Base-by-base conservation (phyloP, 2,113 vertebrate species). In the Lepus americanus region DNA sequence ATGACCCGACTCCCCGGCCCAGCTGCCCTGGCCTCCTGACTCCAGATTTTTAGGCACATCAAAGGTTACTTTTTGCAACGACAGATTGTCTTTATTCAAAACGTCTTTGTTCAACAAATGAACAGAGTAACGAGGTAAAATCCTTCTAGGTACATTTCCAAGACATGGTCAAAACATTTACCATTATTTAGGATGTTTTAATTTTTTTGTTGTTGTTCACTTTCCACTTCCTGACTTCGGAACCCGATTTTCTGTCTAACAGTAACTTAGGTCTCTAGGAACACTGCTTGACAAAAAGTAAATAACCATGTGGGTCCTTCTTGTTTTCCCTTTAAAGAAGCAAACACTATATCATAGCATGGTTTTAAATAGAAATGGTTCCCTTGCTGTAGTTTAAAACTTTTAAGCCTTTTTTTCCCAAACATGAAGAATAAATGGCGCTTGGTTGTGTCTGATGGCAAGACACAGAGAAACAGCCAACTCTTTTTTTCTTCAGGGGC, bases 51-150 rank as follows among this genome's bases (percentile, higher is more conserved):
- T 96, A 97, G 17, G 97, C 97, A 98, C 97, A 97, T 78, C 96
- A 98, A 98, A 98, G 95, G 92, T 96, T 96, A 96, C 97, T 96
- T 97, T 97, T 98, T 94, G 97, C 74, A 91, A 97, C 92, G 99
- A 99, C 99, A 99, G 99, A 99, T 99, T 99, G 99, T 99, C 99
- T 99, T 99, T 99, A 99, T 99, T 99, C 98, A 98, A 99, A 99
- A 99, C 89, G 98, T 98, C 99, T 99, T 99, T 99, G 99, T 99
- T 99, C 99, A 98, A 98, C 99, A 99, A 98, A 98, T 98, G 98
- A 99, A 99, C 99, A 99, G 99, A 99, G 98, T 98, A 95, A 98
- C 96, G 99, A 99, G 99, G 98, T 98, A 98, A 99, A 99, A 99
- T 99, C 98, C 99, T 99, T 99, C 98, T 98, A 98, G 98, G 98